These are phyloP conservation scores for Holacanthella duospinosa DNA, from an alignment of 2,888 invertebrate genomes.

Conservation along the genomic window DNA sequence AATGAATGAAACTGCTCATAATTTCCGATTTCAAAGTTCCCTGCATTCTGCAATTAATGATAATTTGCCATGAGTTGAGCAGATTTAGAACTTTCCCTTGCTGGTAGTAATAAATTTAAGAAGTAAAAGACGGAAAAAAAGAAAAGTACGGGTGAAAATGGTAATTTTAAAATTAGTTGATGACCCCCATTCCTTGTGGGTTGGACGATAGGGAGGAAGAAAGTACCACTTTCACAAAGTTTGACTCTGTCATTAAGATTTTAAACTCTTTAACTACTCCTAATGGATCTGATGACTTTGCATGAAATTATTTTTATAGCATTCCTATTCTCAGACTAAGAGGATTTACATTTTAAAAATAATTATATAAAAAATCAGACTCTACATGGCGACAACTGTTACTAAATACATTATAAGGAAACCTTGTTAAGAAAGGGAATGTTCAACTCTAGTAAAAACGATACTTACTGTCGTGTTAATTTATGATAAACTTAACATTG, in stretches of 20 bases:
- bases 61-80: too few species aligned
- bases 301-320: not conserved
- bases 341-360: too few species aligned
- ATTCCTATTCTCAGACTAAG: too few species aligned
- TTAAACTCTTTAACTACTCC: not conserved
- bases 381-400: too few species aligned
- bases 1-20: not conserved
- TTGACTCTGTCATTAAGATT: not conserved
- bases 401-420: too few species aligned
- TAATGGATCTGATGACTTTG: not conserved
- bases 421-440: too few species aligned
- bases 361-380: too few species aligned
- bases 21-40: not conserved
- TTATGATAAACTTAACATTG: too few species aligned
- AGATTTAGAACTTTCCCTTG: too few species aligned
- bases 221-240: not conserved
- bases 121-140: not conserved
- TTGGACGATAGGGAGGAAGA: not conserved
- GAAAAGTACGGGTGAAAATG: not conserved
- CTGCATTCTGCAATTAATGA: not conserved
- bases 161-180: conserved; percentile 2
- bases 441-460: too few species aligned
- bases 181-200: not conserved
- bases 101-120: too few species aligned
- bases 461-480: too few species aligned